These are phyloP conservation scores for Oplegnathus fasciatus DNA, from an alignment of 2,113 vertebrate genomes.

Conservation along the genomic window DNA sequence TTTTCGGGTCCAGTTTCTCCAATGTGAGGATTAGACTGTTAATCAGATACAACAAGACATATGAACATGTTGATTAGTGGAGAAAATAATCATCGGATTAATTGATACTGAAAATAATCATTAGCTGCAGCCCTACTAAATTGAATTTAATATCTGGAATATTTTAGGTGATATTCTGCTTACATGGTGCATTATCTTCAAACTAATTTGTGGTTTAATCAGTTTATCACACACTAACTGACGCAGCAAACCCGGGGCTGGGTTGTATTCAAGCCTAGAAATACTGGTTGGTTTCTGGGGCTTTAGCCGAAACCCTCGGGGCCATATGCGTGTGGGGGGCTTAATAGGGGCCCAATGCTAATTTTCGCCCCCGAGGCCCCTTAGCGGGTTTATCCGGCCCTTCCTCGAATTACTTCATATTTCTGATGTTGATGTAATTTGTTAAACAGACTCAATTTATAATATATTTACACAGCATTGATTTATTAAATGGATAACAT, in stretches of 20 bases:
- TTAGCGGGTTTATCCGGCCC: background rate
- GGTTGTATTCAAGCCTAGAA: background rate
- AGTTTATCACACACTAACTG: background rate
- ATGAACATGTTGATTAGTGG: background rate
- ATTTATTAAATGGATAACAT: background rate
- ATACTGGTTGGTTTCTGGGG: background rate
- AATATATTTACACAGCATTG: background rate
- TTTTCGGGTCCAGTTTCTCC: background rate
- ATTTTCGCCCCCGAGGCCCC: background rate
- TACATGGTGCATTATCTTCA: background rate
- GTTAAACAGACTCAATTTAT: background rate
- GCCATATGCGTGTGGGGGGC: background rate
- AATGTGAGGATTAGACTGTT: background rate
- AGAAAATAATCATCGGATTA: background rate
- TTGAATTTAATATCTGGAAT: background rate
- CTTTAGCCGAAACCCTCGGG: background rate
- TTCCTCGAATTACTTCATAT: background rate
- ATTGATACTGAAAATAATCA: background rate
- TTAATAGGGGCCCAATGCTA: background rate
- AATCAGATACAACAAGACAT: background rate
- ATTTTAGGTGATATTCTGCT: background rate
- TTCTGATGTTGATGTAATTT: background rate
- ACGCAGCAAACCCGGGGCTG: background rate
- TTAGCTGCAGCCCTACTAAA: background rate
- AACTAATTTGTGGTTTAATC: background rate